Evolutionary conservation across 2,113 vertebrate species (phyloP).

Genomic region (Circaetus gallicus): DNA sequence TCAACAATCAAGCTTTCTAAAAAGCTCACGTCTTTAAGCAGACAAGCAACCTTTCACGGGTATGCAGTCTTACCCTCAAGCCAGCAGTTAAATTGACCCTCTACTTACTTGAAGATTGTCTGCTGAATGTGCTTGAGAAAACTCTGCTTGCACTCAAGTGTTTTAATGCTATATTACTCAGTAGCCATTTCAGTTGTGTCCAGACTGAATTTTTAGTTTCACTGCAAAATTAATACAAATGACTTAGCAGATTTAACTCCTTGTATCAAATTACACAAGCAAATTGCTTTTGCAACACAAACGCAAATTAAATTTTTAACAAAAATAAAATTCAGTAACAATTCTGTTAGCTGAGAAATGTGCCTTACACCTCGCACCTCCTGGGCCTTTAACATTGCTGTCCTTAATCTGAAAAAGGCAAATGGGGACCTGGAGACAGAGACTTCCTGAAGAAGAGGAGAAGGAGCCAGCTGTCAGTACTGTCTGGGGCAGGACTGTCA

Average conservation of each 20-base stretch:
- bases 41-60: neutral
- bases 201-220: neutral
- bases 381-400: neutral
- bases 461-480: neutral
- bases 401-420: neutral
- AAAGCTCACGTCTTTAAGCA: neutral
- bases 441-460: neutral
- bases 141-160: neutral
- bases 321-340: neutral
- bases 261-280: neutral
- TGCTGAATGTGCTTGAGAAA: neutral
- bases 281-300: neutral
- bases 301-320: neutral
- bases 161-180: neutral
- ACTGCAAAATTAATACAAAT: neutral
- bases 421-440: neutral
- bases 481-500: neutral
- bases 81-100: fast-evolving
- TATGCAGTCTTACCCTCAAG: fast-evolving
- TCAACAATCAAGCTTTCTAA: neutral
- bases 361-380: neutral
- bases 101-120: fast-evolving
- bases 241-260: neutral
- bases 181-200: neutral
- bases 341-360: neutral